phyloP scores from a whole-genome alignment of 37 sponge, comb jelly and placozoan genomes.

The Aplysina aerophoba region DNA sequence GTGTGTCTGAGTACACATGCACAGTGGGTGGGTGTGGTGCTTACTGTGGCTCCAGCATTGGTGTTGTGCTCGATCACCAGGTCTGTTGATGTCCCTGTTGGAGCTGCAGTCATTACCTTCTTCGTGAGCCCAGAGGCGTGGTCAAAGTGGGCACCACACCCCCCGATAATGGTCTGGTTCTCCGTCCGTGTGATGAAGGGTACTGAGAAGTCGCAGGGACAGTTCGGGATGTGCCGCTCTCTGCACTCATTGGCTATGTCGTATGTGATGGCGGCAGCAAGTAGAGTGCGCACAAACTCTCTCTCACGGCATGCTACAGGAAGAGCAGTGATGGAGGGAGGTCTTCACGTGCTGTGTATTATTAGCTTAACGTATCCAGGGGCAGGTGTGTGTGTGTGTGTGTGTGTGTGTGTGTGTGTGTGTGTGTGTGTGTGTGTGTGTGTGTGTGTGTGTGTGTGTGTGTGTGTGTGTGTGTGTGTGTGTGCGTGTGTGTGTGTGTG shows the following conservation, averaged over 20 bases:
- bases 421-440: too few relatives aligned
- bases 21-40: too few relatives aligned
- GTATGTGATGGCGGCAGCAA: not conserved
- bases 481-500: slow-evolving; percentile 34
- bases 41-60: not conserved
- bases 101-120: not conserved
- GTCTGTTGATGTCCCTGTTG: not conserved
- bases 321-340: too few relatives aligned
- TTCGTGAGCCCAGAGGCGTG: not conserved
- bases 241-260: too few relatives aligned
- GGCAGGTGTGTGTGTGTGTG: slow-evolving; percentile 24
- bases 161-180: not conserved
- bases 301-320: too few relatives aligned
- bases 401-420: slow-evolving; percentile 13
- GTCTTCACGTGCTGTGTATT: not conserved
- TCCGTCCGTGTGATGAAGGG: not conserved
- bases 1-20: too few relatives aligned
- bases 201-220: not conserved
- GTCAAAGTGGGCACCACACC: slow-evolving; percentile 7
- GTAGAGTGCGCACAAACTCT: not conserved
- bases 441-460: slow-evolving; percentile 38
- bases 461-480: slow-evolving; percentile 38
- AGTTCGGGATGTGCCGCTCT: too few relatives aligned
- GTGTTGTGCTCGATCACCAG: slow-evolving; percentile 1
- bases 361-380: not conserved